Evolutionary conservation across 2,888 invertebrate species (phyloP).

Genomic region (Euproctis similis): DNA sequence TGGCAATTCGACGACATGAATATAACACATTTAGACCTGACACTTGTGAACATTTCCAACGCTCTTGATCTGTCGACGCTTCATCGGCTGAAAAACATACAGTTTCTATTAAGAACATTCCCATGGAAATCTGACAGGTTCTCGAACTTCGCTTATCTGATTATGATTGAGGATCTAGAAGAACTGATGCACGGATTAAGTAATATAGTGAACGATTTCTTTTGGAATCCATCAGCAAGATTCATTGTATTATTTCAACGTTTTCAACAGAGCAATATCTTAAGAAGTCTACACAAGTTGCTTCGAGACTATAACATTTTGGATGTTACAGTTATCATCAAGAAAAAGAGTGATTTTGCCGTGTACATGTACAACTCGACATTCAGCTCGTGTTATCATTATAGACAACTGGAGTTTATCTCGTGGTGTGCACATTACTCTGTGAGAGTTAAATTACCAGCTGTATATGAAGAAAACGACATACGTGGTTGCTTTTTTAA

Average conservation of each 20-base stretch:
- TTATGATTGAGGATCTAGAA: constrained; percentile 18
- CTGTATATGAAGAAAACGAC: no score
- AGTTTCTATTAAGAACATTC: constrained; percentile 23
- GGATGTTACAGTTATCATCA: constrained; percentile 6
- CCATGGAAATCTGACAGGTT: constrained; percentile 11
- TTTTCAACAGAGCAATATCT: constrained; percentile 4
- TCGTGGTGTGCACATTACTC: no score
- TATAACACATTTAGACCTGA: constrained; percentile 17
- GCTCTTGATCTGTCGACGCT: constrained; percentile 16
- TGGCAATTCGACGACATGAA: constrained; percentile 5
- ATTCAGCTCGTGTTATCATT: no score
- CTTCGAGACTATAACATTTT: constrained; percentile 14
- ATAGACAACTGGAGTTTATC: neutral
- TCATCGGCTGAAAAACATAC: constrained; percentile 15
- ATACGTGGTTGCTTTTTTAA: constrained; percentile 18
- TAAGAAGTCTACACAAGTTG: constrained; percentile 16
- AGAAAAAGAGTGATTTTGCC: constrained; percentile 5
- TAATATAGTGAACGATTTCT: constrained; percentile 17
- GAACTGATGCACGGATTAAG: constrained; percentile 23
- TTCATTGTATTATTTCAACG: constrained; percentile 30
- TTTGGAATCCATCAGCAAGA: constrained; percentile 31
- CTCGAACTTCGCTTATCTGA: constrained; percentile 23
- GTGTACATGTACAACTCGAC: constrained; percentile 13
- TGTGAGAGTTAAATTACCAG: no score
- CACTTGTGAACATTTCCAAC: constrained; percentile 23